Base-by-base conservation (phyloP, 2,113 vertebrate species). In the Athene cunicularia region DNA sequence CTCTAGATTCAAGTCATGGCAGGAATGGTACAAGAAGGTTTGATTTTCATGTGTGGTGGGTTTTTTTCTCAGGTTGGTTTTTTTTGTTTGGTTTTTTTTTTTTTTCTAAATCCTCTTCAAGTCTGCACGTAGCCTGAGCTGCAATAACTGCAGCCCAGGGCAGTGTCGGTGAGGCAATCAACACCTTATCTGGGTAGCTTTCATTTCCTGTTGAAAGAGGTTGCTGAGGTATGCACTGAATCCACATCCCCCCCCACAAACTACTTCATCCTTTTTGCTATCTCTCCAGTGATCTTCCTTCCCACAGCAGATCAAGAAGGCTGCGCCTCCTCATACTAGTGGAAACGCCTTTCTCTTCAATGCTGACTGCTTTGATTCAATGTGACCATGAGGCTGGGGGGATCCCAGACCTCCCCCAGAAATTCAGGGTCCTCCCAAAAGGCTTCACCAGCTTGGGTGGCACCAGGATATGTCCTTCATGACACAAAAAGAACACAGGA, bases 121-220 rank as follows among this genome's bases (percentile, higher is more conserved):
- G 86, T 91, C 86, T 93, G 89, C 93, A 95, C 84, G 26, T 91
- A 96, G 88, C 45, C 84, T 39, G 53, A 83, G 45, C 84, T 85
- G 90, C 89, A 95, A 32, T 80, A 96, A 86, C 79, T 90, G 82
- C 94, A 94, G 94, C 96, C 95, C 74, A 97, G 81, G 93, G 94
- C 94, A 80, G 66, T 80, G 89, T 80, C 80, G 62, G 91, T 95
- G 97, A 95, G 77, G 91, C 93, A 96, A 96, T 93, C 91, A 96
- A 35, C 90, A 80, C 71, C 67, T 96, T 96, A 96, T 96, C 95
- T 91, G 91, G 6, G 77, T 6, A 90, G 77, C 41, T 96, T 95
- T 97, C 84, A 96, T 95, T 96, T 97, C 94, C 93, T 97, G 80
- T 39, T 86, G 94, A 97, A 95, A 94, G 80, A 81, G 75, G 58